Conservation (phyloP, 2,888 invertebrate species). For the Drosophila stalkeri region DNA sequence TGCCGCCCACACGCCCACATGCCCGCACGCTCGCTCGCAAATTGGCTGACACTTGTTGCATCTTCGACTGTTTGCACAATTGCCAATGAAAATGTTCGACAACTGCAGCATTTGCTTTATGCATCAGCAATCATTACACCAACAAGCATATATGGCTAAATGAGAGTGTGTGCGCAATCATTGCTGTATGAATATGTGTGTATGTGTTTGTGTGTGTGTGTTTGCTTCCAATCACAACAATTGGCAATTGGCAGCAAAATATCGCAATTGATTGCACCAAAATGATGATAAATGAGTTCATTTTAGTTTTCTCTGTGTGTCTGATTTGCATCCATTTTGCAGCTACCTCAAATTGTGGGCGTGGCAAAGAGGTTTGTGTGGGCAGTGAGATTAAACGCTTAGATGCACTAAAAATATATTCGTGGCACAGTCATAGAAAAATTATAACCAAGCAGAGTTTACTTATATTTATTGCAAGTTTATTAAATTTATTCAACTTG, state of each 20-base stretch:
- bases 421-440: background rate
- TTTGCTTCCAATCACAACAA: constrained; percentile 66
- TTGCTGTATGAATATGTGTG: constrained; percentile 16
- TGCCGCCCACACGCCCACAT: background rate
- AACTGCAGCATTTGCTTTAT: constrained; percentile 61
- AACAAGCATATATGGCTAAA: constrained; percentile 25
- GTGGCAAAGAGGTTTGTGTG: background rate
- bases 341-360: background rate
- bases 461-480: background rate
- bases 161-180: constrained; percentile 7
- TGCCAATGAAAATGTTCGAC: constrained; percentile 61
- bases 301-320: constrained; percentile 38
- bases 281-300: constrained; percentile 66
- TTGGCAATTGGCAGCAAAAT: constrained; percentile 62
- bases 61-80: constrained; percentile 51
- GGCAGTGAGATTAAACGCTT: background rate
- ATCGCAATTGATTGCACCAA: constrained; percentile 56
- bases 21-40: constrained; percentile 26
- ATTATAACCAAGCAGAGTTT: background rate
- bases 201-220: constrained; percentile 31
- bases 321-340: constrained; percentile 27
- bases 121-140: constrained; percentile 60
- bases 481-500: background rate
- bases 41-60: constrained; percentile 60
- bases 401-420: background rate